Evolutionary conservation across 1,140 invertebrate species (phyloP), one percentile per base, ranked within the genome.

Genomic region (Bombus superbus): DNA sequence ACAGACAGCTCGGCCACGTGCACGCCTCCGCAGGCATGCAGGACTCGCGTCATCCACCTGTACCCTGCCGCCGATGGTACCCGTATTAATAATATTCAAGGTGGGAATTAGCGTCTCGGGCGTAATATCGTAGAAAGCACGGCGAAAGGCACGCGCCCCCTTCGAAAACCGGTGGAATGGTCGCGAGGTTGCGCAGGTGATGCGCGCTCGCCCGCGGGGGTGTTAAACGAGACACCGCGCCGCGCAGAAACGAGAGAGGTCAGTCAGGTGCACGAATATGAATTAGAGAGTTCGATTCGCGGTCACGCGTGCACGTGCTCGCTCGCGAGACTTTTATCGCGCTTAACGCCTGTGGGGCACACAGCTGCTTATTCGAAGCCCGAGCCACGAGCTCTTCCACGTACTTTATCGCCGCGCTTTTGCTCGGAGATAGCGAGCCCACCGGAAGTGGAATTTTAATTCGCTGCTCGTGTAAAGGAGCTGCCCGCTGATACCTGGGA

Each of bases 201-300:
- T 79, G 79, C 57, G 18, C 74, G 76, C 73, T 81, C 88, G 94
- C 93, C 94, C 81, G 92, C 94, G 94, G 94, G 94, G 94, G 93
- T 91, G 94, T 93, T 94, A 93, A 94, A 94, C 94, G 94, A 94
- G 94, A 94, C 91, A 87, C 73, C 59, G 76, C 44, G 83, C 59
- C 10, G 10, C 28, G 59, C 59, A 84, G 82, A 85, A 93, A 90
- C 91, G 86, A 90, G 91, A 89, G 91, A 89, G 91, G 93, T 93
- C 92, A 94, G 94, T 95, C 94, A 94, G 94, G 94, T 95, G 94
- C 92, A 93, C 76, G 94, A 94, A 94, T 94, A 94, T 94, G 94
- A 95, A 95, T 95, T 94, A 94, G 90, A 91, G 89, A 90, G 76
- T 77, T 85, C 88, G 89, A 86, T 91, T 89, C 79, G 79, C 77